These are phyloP conservation scores for Limenitis arthemis DNA, from an alignment of 2,888 invertebrate genomes.

Conservation along the genomic window DNA sequence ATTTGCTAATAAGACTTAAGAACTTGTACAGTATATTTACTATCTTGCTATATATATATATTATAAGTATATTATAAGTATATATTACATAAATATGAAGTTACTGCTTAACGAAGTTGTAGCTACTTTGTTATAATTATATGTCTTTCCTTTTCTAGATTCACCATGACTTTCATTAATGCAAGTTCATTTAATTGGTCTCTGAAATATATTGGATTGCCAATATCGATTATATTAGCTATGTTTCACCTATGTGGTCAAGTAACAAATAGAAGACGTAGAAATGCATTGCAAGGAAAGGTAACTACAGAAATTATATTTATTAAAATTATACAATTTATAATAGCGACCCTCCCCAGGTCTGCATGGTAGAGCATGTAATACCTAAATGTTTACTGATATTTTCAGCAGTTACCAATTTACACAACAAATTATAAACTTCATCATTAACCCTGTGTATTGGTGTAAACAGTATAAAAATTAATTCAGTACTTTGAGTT, in stretches of 20 bases:
- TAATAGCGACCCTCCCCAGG: too few species aligned
- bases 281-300: constrained; percentile 62
- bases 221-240: constrained; percentile 43
- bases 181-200: constrained; percentile 37
- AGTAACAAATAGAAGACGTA: constrained; percentile 50
- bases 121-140: neutral
- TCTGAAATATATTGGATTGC: constrained; percentile 48
- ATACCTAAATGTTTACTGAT: neutral
- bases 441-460: too few species aligned
- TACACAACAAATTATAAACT: too few species aligned
- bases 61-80: too few species aligned
- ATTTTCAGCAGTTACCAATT: too few species aligned
- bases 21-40: too few species aligned
- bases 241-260: constrained; percentile 40
- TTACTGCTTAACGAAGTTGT: too few species aligned
- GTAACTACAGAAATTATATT: constrained; percentile 27
- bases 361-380: neutral
- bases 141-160: neutral
- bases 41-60: too few species aligned
- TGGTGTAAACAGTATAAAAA: too few species aligned
- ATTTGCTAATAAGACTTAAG: too few species aligned
- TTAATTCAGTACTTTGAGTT: too few species aligned
- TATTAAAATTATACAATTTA: neutral
- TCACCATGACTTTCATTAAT: constrained; percentile 6
- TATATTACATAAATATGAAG: too few species aligned